These are phyloP conservation scores for Caenorhabditis remanei DNA, from an alignment of 1,140 invertebrate species.

Conservation along the genomic window DNA sequence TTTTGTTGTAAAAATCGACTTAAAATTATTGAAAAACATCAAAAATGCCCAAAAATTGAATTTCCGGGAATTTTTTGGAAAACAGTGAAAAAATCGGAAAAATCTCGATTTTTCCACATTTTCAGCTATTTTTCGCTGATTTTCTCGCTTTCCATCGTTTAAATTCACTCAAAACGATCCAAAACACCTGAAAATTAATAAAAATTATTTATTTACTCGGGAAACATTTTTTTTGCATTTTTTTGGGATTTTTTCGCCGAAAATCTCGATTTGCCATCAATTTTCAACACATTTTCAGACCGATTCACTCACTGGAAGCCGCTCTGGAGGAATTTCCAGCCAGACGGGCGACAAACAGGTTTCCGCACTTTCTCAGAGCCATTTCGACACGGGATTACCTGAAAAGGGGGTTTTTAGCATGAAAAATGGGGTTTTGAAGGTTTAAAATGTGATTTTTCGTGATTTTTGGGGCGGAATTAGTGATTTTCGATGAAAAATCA, in stretches of 20 bases:
- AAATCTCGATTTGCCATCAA: neutral
- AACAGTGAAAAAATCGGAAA: no score
- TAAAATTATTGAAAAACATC: no score
- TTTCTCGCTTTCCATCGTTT: no score
- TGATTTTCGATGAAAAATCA: neutral
- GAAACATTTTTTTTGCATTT: neutral
- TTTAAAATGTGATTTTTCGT: neutral
- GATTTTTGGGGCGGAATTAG: neutral
- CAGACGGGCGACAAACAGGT: constrained; percentile 15
- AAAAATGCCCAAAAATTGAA: no score
- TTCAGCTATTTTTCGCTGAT: no score
- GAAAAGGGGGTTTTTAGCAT: neutral
- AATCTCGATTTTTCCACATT: no score
- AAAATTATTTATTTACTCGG: neutral
- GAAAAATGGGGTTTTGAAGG: neutral
- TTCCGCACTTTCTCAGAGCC: constrained; percentile 60
- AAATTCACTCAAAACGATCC: no score
- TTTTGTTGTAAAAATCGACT: no score
- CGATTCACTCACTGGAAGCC: constrained; percentile 54
- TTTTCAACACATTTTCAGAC: neutral
- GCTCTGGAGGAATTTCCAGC: neutral
- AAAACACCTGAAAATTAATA: no score
- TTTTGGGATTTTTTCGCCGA: neutral
- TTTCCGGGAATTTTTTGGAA: no score
- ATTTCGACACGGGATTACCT: constrained; percentile 48